These are phyloP conservation scores for Hycleus phaleratus DNA, from an alignment of 1,140 invertebrate species.

Conservation along the genomic window DNA sequence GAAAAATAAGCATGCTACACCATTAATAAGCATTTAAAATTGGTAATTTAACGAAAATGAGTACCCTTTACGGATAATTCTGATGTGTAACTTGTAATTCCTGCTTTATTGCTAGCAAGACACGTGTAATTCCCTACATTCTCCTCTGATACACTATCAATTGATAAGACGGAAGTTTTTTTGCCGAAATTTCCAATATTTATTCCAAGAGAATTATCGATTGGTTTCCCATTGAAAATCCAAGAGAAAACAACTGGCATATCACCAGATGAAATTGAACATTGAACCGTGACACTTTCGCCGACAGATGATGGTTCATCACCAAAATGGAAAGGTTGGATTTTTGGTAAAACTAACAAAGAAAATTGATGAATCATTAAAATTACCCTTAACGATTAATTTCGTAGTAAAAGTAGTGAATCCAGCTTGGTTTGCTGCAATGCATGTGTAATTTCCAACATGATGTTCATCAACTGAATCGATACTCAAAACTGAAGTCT, in stretches of 20 bases:
- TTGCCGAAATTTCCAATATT: constrained; percentile 52
- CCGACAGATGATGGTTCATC: constrained; percentile 46
- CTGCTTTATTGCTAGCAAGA: constrained; percentile 61
- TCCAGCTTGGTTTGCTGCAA: constrained; percentile 61
- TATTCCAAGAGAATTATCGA: constrained; percentile 31
- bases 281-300: constrained; percentile 35
- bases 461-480: constrained; percentile 65
- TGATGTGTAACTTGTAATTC: constrained; percentile 55
- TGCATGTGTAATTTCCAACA: constrained; percentile 62
- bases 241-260: constrained; percentile 51
- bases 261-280: constrained; percentile 31
- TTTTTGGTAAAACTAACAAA: constrained; percentile 46
- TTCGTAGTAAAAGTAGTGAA: constrained; percentile 55
- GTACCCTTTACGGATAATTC: constrained; percentile 64
- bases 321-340: constrained; percentile 59
- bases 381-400: constrained; percentile 64
- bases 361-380: not conserved
- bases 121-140: constrained; percentile 72
- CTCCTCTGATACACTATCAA: constrained; percentile 61
- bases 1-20: not conserved
- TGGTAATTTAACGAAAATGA: constrained; percentile 30
- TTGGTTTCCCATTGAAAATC: constrained; percentile 49
- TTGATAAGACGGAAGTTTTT: constrained; percentile 64
- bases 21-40: not conserved
- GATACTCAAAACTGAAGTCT: constrained; percentile 66